Evolutionary conservation across 2,888 invertebrate genomes (phyloP).

Genomic region (Archaeoteleia sp.): DNA sequence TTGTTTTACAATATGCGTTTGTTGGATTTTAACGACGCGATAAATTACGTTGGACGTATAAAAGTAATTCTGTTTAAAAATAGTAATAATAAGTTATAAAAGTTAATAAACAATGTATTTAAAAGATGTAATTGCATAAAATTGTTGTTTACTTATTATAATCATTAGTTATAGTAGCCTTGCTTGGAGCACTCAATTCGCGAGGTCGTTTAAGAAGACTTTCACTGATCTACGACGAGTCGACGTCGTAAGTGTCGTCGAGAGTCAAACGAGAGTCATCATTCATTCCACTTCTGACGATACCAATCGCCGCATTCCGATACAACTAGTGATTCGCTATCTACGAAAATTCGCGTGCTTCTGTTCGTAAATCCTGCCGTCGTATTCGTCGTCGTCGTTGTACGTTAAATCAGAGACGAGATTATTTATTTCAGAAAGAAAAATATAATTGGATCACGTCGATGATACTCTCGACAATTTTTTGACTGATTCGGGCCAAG

Average conservation of each 20-base stretch:
- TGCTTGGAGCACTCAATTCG: conserved; percentile 33
- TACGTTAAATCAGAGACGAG: too few relatives aligned
- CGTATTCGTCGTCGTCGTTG: conserved; percentile 17
- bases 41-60: too few relatives aligned
- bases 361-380: conserved; percentile 2
- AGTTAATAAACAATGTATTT: conserved; percentile 17
- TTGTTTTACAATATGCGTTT: too few relatives aligned
- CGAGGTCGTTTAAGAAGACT: conserved; percentile 57
- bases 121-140: conserved; percentile 22
- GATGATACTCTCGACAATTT: conserved; percentile 2
- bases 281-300: conserved; percentile 48
- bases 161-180: conserved; percentile 32
- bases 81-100: neutral
- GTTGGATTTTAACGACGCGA: too few relatives aligned
- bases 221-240: conserved; percentile 68
- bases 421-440: neutral
- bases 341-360: conserved; percentile 10
- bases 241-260: conserved; percentile 44
- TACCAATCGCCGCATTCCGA: conserved; percentile 8
- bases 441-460: conserved; percentile 27
- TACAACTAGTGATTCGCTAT: conserved; percentile 2
- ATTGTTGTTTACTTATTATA: conserved; percentile 42
- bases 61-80: too few relatives aligned
- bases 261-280: conserved; percentile 50
- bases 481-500: conserved; percentile 26